Percentiles rank a stretch among this genome's conserved stretches.
phyloP scores from a whole-genome alignment of 2,113 vertebrate species.

The Lepus americanus region DNA sequence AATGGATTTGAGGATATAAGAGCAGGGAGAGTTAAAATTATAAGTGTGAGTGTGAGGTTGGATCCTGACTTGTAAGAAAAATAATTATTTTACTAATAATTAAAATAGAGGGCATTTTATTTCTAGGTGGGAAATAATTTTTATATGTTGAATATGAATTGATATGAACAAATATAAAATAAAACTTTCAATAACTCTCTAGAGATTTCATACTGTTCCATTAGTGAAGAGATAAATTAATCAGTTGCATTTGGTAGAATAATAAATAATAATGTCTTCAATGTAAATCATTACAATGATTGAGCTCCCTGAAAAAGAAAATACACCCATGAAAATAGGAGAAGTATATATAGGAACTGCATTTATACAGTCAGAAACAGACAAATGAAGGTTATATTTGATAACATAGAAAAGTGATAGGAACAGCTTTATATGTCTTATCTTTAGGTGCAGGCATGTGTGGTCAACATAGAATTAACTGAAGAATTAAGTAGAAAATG shows the following conservation, averaged over 20 bases:
- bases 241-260: neutral
- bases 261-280: neutral
- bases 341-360: neutral
- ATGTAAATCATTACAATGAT: neutral
- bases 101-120: neutral
- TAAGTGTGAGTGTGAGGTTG: neutral
- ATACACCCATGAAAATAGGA: neutral
- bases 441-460: neutral
- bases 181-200: neutral
- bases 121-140: neutral
- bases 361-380: neutral
- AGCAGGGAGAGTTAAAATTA: neutral
- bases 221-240: neutral
- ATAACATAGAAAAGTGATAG: neutral
- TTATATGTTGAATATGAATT: neutral
- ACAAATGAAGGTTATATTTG: neutral
- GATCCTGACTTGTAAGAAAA: neutral
- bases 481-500: neutral
- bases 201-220: neutral
- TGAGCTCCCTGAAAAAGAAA: neutral
- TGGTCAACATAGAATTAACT: slow-evolving; percentile 4
- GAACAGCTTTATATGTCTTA: neutral
- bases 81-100: neutral
- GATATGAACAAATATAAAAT: neutral
- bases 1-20: neutral